These are phyloP conservation scores for Acanthosepion lycidas DNA, from an alignment of 2,888 invertebrate genomes.

Conservation along the genomic window DNA sequence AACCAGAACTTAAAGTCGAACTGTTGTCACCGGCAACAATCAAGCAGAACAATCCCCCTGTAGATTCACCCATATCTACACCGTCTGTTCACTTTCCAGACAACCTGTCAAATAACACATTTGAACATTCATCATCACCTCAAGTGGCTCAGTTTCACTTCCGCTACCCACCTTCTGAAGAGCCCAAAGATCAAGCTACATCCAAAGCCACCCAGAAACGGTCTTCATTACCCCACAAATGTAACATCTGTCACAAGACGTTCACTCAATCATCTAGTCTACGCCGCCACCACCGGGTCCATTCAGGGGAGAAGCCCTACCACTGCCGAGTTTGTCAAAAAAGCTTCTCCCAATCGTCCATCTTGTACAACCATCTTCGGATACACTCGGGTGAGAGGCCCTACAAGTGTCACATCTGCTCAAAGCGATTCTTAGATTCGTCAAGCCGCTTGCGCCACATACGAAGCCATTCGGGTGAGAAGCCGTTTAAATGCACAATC, in stretches of 20 bases:
- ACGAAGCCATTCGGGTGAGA: conserved; percentile 37
- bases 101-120: neutral
- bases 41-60: neutral
- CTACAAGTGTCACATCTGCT: conserved; percentile 38
- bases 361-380: conserved; percentile 35
- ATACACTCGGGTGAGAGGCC: conserved; percentile 39
- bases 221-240: neutral
- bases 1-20: neutral
- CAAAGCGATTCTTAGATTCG: conserved; percentile 37
- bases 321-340: conserved; percentile 39
- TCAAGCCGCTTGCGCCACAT: conserved; percentile 11
- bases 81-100: neutral
- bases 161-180: neutral
- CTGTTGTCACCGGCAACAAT: neutral
- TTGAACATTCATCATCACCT: neutral
- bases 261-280: conserved; percentile 39
- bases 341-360: conserved; percentile 35
- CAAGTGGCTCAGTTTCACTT: neutral
- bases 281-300: conserved; percentile 20
- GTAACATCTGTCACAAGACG: conserved; percentile 13
- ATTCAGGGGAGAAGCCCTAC: conserved; percentile 39
- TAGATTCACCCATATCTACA: neutral
- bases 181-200: neutral
- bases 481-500: conserved; percentile 41
- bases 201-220: neutral